A percentile compares a stretch with the other conserved stretches of the same genome.
Evolutionary conservation across 2,797 vertebrate species (phyloP).

Genomic region (Sebastes minor): DNA sequence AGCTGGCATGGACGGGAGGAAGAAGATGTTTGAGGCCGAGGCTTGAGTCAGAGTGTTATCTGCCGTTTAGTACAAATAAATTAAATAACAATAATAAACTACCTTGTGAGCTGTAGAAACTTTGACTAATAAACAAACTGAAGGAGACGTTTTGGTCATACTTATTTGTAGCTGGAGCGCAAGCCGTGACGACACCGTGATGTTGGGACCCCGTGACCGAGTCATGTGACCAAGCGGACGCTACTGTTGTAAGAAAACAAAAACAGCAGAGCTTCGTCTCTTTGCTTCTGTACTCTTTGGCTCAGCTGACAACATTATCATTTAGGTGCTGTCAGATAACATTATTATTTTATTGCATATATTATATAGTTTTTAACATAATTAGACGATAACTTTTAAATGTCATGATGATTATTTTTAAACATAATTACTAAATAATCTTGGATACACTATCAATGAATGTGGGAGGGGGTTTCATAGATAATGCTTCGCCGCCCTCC

Average conservation of each 20-base stretch:
- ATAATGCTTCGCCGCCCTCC: not conserved
- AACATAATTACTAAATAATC: not conserved
- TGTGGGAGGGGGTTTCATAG: not conserved
- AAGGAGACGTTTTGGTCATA: not conserved
- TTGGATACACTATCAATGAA: not conserved
- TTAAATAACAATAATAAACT: not conserved
- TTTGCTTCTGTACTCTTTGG: not conserved
- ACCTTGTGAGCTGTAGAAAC: conserved; percentile 1
- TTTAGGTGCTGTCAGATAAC: not conserved
- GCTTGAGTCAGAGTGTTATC: conserved; percentile 73
- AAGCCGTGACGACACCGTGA: too few species aligned
- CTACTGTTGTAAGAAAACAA: not conserved
- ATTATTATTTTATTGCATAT: too few species aligned
- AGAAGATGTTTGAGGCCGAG: conserved; percentile 98
- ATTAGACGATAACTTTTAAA: not conserved
- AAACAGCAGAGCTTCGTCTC: too few species aligned
- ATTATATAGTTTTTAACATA: not conserved
- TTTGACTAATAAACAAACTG: conserved; percentile 42
- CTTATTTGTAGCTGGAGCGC: not conserved
- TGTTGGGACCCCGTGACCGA: too few species aligned
- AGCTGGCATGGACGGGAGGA: conserved; percentile 96
- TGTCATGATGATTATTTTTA: not conserved
- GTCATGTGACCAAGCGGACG: too few species aligned
- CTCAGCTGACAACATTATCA: not conserved
- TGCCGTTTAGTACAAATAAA: not conserved